Conservation (phyloP, 2,888 invertebrate genomes). For the Lasioglossum leucozonium region DNA sequence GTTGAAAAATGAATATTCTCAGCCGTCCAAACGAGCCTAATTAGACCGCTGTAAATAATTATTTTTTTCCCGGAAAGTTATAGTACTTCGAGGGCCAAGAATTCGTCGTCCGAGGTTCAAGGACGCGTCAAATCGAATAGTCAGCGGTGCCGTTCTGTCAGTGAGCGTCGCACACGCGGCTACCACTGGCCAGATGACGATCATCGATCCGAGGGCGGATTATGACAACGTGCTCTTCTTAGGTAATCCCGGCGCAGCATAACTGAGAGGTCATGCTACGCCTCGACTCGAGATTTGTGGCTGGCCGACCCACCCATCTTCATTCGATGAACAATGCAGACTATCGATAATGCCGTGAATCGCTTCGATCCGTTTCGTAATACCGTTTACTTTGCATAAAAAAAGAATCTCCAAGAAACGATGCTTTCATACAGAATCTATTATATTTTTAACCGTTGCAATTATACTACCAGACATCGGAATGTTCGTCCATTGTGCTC, state of each 20-base stretch:
- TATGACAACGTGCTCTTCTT: slow-evolving; percentile 62
- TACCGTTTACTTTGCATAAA: neutral
- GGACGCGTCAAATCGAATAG: neutral
- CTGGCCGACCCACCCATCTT: slow-evolving; percentile 59
- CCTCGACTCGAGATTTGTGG: slow-evolving; percentile 52
- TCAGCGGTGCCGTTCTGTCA: neutral
- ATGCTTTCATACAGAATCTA: neutral
- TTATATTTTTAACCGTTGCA: neutral
- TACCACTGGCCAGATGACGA: slow-evolving; percentile 33
- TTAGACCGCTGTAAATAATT: too few species aligned
- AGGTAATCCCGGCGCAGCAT: slow-evolving; percentile 70
- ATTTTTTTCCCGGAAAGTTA: too few species aligned
- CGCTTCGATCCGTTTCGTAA: slow-evolving; percentile 31
- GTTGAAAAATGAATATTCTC: too few species aligned
- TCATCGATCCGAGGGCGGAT: slow-evolving; percentile 61
- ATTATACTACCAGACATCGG: neutral
- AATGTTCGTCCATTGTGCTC: neutral
- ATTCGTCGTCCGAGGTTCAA: neutral
- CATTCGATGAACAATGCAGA: slow-evolving; percentile 45
- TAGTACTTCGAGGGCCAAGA: neutral
- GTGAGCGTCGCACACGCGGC: neutral
- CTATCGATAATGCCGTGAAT: slow-evolving; percentile 38
- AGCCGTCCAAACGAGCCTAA: too few species aligned
- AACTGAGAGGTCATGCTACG: slow-evolving; percentile 72
- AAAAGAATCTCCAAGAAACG: slow-evolving; percentile 4